Base-by-base conservation (phyloP, 2,113 vertebrate species). In the Oceanodroma tethys region DNA sequence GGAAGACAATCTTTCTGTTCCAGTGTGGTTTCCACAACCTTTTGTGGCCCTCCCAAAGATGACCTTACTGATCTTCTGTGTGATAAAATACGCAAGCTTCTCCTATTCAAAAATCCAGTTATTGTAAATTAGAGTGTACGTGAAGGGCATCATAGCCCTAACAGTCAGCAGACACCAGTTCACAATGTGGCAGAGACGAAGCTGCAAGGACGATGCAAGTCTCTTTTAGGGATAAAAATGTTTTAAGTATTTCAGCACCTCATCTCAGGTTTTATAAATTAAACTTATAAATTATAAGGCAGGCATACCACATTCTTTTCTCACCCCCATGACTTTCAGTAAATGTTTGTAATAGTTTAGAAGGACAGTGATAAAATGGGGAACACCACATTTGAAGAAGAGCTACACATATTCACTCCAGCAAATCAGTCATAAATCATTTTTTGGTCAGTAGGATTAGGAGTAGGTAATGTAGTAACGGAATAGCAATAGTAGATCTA, bases 331-430 rank as follows among this genome's bases (percentile, higher is more conserved):
- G 93, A 85, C 87, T 87, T 89, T 67, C 78, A 45, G 73, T 68
- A 94, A 94, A 85, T 72, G 58, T 81, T 91, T 94, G 65, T 40
- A 90, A 52, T 91, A 91, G 68, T 47, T 97, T 86, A 94, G 70
- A 82, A 88, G 82, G 84, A 80, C 90, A 73, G 53, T 36, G 73
- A 82, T 68, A 93, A 94, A 90, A 91, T 8, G 23, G 45, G 17
- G 45, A 96, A 82, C 0, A 11, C 78, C 85, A 34, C 48, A 32
- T 87, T 72, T 75, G 78, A 88, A 72, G 65, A 81, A 83, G 29
- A 91, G 68, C 26, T 56, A 72, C 84, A 79, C 19, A 50, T 29
- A 62, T 7, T 52, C 60, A 72, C 81, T 93, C 34, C 48, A 76
- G 73, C 47, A 68, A 45, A 73, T 45, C 70, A 91, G 84, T 59